These are phyloP conservation scores for Drosophila repleta DNA, from an alignment of 1,140 invertebrate genomes.

Conservation along the genomic window DNA sequence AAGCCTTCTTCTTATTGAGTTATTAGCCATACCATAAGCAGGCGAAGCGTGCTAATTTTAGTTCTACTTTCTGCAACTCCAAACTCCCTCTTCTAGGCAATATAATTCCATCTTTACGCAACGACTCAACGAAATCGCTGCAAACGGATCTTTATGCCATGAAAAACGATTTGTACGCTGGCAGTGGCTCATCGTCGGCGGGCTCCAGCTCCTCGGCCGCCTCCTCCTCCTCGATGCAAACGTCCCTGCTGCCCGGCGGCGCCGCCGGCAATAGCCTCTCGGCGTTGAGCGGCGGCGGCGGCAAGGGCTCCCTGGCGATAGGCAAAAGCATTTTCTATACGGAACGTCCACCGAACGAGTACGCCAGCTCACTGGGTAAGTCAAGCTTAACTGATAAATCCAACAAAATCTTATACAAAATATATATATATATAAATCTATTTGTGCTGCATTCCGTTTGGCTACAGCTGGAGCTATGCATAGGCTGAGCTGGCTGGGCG, in stretches of 20 bases:
- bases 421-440: constrained; percentile 1
- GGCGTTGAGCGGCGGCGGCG: constrained; percentile 52
- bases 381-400: not conserved
- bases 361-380: constrained; percentile 66
- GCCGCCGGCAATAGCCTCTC: constrained; percentile 68
- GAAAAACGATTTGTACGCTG: constrained; percentile 75
- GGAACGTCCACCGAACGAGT: constrained; percentile 83
- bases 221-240: constrained; percentile 73
- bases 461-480: constrained; percentile 38
- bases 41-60: constrained; percentile 16
- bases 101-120: constrained; percentile 77
- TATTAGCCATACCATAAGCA: constrained; percentile 41
- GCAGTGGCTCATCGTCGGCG: constrained; percentile 60
- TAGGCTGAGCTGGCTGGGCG: constrained; percentile 42
- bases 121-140: constrained; percentile 76
- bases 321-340: constrained; percentile 83
- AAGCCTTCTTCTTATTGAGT: constrained; percentile 39
- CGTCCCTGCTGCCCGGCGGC: constrained; percentile 57
- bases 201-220: constrained; percentile 55
- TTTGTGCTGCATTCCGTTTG: constrained; percentile 27
- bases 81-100: constrained; percentile 61
- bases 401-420: constrained; percentile 1
- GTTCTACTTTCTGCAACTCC: not conserved
- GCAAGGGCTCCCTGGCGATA: constrained; percentile 81
- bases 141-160: constrained; percentile 81